Evolutionary conservation across 1,140 invertebrate genomes (phyloP).

Genomic region (Drosophila lacertosa): DNA sequence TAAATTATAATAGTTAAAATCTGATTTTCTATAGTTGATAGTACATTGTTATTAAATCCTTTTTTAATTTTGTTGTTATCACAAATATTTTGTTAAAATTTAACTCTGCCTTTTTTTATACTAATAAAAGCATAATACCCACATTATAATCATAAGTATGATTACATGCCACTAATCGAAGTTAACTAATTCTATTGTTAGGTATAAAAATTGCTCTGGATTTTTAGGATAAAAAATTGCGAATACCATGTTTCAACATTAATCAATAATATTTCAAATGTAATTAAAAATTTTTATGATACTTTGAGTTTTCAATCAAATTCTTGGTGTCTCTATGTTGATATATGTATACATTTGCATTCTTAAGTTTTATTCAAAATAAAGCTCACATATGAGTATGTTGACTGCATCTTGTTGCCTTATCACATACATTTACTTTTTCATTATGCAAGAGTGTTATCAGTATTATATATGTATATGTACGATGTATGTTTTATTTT

Average conservation of each 20-base stretch:
- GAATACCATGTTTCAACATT: constrained; percentile 36
- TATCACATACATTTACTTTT: constrained; percentile 1
- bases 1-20: too few species aligned
- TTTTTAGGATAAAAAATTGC: constrained; percentile 42
- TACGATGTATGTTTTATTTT: constrained; percentile 3
- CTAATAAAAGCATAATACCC: constrained; percentile 5
- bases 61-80: not conserved
- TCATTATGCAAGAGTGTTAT: constrained; percentile 15
- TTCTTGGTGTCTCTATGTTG: constrained; percentile 51
- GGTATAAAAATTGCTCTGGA: constrained; percentile 58
- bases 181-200: constrained; percentile 57
- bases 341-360: constrained; percentile 27
- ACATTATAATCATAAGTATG: constrained; percentile 37
- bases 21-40: too few species aligned
- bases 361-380: constrained; percentile 1
- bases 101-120: not conserved
- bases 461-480: constrained; percentile 1
- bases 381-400: constrained; percentile 21
- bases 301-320: constrained; percentile 38
- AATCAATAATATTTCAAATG: constrained; percentile 47
- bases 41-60: not conserved
- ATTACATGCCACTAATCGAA: constrained; percentile 30
- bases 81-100: not conserved
- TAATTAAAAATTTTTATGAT: constrained; percentile 49
- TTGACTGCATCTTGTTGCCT: constrained; percentile 37